Evolutionary conservation across 2,888 invertebrate genomes (phyloP).

Genomic region (Latheticus oryzae): DNA sequence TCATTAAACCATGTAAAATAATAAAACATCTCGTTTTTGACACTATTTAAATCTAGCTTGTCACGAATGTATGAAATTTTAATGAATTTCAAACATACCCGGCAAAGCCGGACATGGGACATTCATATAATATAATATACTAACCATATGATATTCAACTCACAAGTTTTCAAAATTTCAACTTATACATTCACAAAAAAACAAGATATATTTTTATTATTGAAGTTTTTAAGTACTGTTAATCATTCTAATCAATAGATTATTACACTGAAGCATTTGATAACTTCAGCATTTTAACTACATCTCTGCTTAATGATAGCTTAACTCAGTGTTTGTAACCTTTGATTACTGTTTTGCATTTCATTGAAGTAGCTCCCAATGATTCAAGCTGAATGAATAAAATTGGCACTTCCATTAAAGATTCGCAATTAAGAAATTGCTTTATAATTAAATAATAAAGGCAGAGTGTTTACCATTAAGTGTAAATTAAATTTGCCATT

Average conservation of each 20-base stretch:
- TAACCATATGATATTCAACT: background rate
- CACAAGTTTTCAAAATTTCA: too few relatives aligned
- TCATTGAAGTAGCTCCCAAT: constrained; percentile 9
- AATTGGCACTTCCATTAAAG: constrained; percentile 36
- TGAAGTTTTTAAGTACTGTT: too few relatives aligned
- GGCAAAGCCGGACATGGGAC: constrained; percentile 6
- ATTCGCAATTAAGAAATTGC: constrained; percentile 33
- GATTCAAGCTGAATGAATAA: constrained; percentile 13
- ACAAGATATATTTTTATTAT: too few relatives aligned
- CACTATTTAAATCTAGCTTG: constrained; percentile 15
- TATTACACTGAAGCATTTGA: too few relatives aligned
- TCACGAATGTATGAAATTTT: constrained; percentile 21
- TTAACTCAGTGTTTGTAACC: constrained; percentile 25
- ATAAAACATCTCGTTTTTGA: constrained; percentile 23
- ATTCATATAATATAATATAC: constrained; percentile 9
- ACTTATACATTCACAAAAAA: too few relatives aligned
- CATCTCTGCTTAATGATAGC: constrained; percentile 16
- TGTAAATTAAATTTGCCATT: constrained; percentile 30
- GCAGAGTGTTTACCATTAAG: constrained; percentile 36
- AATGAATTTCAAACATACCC: constrained; percentile 15
- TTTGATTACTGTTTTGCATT: constrained; percentile 18
- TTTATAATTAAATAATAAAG: constrained; percentile 34
- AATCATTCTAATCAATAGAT: too few relatives aligned
- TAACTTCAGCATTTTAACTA: too few relatives aligned
- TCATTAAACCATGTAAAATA: constrained; percentile 23